phyloP scores from a whole-genome alignment of 2,797 vertebrate species.

The Urocyon cinereoargenteus region DNA sequence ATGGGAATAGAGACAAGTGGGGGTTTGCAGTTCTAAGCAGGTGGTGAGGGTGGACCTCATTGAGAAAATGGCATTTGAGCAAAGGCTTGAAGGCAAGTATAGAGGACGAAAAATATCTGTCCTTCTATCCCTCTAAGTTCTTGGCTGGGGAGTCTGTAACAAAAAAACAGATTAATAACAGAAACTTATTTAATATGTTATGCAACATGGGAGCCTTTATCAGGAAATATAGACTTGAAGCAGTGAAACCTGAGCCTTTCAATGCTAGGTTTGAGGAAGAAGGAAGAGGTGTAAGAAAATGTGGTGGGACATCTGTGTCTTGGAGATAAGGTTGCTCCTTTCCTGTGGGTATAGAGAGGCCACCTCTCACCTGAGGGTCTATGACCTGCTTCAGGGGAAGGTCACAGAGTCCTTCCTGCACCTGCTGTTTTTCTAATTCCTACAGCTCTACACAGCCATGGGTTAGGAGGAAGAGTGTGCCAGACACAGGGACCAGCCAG shows the following conservation, averaged over 20 bases:
- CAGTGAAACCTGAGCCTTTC: not conserved
- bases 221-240: not conserved
- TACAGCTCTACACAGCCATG: not conserved
- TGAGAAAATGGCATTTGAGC: not conserved
- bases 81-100: not conserved
- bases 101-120: not conserved
- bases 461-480: not conserved
- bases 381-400: not conserved
- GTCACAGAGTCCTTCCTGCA: not conserved
- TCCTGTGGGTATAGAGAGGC: no score
- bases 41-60: not conserved
- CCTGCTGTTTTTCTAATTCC: not conserved
- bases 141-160: not conserved
- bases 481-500: not conserved
- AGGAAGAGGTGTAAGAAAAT: not conserved
- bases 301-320: not conserved
- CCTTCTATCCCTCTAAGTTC: not conserved
- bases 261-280: not conserved
- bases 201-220: not conserved
- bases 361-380: not conserved
- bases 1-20: not conserved
- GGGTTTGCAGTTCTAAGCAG: not conserved
- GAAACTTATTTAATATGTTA: not conserved
- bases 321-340: not conserved
- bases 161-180: not conserved